A percentile compares a stretch with the other conserved stretches of the same genome.
phyloP scores from a whole-genome alignment of 2,113 vertebrate genomes.

The Microtus richardsoni region DNA sequence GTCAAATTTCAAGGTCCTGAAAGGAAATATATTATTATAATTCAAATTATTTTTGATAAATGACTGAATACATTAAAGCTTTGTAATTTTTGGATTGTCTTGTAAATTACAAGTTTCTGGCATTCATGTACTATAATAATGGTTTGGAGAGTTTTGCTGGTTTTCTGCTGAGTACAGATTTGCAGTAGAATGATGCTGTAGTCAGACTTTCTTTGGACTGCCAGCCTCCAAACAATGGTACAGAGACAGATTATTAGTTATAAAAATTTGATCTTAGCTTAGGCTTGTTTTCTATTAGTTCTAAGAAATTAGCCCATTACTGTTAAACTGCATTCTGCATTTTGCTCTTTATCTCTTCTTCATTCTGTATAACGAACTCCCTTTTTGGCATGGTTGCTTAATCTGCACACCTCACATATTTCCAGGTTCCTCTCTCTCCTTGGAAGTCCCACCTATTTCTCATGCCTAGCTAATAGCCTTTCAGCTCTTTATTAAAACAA shows the following conservation, averaged over 20 bases:
- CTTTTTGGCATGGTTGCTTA: background rate
- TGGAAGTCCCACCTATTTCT: background rate
- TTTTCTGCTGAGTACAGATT: slow-evolving; percentile 42
- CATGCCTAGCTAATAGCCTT: background rate
- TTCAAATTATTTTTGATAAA: slow-evolving; percentile 38
- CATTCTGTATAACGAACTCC: background rate
- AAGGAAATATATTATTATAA: slow-evolving; percentile 30
- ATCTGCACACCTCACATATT: background rate
- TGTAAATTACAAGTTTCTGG: slow-evolving; percentile 36
- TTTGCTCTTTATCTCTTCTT: background rate
- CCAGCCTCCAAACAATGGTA: background rate
- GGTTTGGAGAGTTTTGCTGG: background rate
- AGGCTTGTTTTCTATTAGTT: background rate
- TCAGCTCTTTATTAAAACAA: background rate
- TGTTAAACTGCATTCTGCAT: background rate
- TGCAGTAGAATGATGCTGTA: background rate
- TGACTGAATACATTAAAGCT: slow-evolving; percentile 40
- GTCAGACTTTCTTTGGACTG: background rate
- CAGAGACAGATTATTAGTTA: background rate
- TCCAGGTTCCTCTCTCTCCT: background rate
- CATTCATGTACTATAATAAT: background rate
- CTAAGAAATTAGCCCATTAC: background rate
- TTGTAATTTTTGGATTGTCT: slow-evolving; percentile 34
- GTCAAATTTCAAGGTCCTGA: slow-evolving; percentile 27
- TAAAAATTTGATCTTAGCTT: background rate